Base-by-base conservation (phyloP, 1,140 invertebrate species). In the Anoplophora glabripennis region DNA sequence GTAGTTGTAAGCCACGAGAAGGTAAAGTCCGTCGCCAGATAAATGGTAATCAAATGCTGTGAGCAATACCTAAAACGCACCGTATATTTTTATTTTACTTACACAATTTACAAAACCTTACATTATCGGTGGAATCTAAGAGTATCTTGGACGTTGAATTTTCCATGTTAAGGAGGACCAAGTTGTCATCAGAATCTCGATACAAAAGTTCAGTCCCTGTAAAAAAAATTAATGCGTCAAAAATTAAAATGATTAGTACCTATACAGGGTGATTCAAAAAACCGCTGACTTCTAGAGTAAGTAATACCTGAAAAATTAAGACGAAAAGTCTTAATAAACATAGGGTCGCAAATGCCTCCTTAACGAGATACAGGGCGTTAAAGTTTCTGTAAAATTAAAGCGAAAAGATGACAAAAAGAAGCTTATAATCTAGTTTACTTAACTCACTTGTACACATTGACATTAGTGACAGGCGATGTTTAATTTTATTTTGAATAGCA, bases 21-120 rank as follows among this genome's bases (percentile, higher is more conserved):
- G 66, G 67, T 76, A 83, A 54, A 79, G 75, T 45, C 73, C 71
- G 67, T 82, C 80, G 1, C 79, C 74, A 9, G 81, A 83, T 8
- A 82, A 51, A 62, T 71, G 57, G 56, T 67, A 73, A 40, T 74
- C 69, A 56, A 71, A 74, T 4, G 73, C 69, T 46, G 48, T 61
- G 21, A 33, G 12, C 14, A 72, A 57, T 18, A 75, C 56, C 71
- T 75, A 63, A 71, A 66, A 70, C 47, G 46, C 59, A 59, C 54
- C 57, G 10, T 14, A 47, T 71, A 76, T 18, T 75, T 82, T 77
- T 7, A 78, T 77, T 70, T 81, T 81, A 72, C 67, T 64, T 69
- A 77, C 70, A 75, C 69, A 63, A 48, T 59, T 62, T 18, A 63
- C 63, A 42, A 12, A 41, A 17, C 56, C 53, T 63, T 53, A 66